phyloP scores from a whole-genome alignment of 2,888 invertebrate genomes.

The Tenthredo mesomela region DNA sequence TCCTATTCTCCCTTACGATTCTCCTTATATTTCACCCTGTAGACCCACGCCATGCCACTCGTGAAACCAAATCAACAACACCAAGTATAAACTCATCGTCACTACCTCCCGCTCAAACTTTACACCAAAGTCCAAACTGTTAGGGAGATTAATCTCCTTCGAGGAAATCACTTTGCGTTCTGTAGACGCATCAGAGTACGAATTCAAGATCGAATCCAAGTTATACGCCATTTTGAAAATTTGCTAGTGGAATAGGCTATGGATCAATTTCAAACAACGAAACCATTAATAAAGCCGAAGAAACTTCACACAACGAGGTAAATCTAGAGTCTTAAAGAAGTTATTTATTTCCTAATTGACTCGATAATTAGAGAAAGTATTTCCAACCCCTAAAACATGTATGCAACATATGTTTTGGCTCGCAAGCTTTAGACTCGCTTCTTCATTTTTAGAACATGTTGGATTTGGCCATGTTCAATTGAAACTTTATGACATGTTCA shows the following conservation, averaged over 20 bases:
- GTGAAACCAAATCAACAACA: constrained; percentile 48
- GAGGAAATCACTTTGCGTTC: constrained; percentile 43
- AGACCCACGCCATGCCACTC: neutral
- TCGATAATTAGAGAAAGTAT: neutral
- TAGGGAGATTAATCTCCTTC: constrained; percentile 35
- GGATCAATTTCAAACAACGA: neutral
- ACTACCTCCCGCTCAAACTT: constrained; percentile 9
- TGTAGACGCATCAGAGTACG: neutral
- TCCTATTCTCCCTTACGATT: neutral
- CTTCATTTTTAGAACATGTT: neutral
- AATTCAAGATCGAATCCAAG: neutral
- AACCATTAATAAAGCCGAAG: neutral
- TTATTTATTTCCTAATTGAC: neutral
- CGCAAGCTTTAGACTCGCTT: neutral
- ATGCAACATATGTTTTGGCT: neutral
- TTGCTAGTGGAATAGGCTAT: neutral
- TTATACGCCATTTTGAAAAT: neutral
- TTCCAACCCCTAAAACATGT: neutral
- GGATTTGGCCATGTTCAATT: neutral
- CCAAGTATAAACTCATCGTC: constrained; percentile 37
- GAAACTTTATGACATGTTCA: neutral
- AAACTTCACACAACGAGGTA: neutral
- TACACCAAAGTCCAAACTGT: constrained; percentile 47
- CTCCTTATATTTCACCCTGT: neutral
- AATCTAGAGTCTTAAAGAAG: neutral